phyloP scores from a whole-genome alignment of 2,888 invertebrate species.

The Eristalinus aeneus region DNA sequence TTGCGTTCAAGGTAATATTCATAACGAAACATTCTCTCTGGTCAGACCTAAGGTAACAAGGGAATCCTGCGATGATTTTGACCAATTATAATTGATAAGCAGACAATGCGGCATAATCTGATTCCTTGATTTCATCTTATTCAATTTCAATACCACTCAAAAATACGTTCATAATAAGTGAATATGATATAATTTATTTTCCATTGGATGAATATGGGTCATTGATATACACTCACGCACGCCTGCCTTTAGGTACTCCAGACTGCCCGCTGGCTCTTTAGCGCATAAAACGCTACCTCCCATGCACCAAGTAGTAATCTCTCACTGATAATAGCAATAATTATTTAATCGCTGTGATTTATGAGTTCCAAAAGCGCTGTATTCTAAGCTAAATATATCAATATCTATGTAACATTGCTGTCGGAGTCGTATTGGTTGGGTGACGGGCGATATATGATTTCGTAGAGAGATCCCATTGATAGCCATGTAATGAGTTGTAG shows the following conservation, averaged over 20 bases:
- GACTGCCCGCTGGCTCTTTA: background rate
- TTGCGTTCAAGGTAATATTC: conserved; percentile 49
- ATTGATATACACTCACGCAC: conserved; percentile 33
- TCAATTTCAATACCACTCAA: conserved; percentile 41
- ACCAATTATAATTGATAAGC: conserved; percentile 58
- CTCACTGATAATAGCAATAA: conserved; percentile 67
- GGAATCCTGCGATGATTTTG: conserved; percentile 52
- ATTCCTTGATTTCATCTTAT: conserved; percentile 36
- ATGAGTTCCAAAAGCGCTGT: conserved; percentile 63
- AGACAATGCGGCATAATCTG: conserved; percentile 26
- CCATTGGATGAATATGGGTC: conserved; percentile 57
- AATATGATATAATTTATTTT: conserved; percentile 47
- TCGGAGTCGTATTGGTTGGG: conserved; percentile 36
- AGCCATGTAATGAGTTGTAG: conserved; percentile 37
- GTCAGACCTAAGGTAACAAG: conserved; percentile 43
- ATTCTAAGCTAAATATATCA: conserved; percentile 16
- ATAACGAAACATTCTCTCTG: conserved; percentile 45
- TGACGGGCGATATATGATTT: background rate
- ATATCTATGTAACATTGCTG: conserved; percentile 35
- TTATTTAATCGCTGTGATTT: conserved; percentile 73
- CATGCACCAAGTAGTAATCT: conserved; percentile 33
- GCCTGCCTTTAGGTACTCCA: background rate
- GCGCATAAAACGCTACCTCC: conserved; percentile 1
- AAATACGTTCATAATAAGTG: conserved; percentile 46
- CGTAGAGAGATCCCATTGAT: conserved; percentile 16